Percentiles rank a stretch among this genome's conserved stretches.
phyloP scores from a whole-genome alignment of 2,888 invertebrate species.

The Epistrophe grossulariae region DNA sequence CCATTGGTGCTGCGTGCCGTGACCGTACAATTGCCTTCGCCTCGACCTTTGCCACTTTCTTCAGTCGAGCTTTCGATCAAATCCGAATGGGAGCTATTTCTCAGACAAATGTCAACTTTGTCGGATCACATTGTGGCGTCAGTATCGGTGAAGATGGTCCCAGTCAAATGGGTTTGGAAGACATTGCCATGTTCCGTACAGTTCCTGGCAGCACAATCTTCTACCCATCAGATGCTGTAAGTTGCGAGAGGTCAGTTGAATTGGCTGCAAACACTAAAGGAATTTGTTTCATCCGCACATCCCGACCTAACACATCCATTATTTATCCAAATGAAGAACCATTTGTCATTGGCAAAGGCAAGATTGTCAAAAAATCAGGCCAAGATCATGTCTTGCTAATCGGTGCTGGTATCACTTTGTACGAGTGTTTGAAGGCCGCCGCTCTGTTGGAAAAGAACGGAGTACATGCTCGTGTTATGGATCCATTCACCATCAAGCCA shows the following conservation, averaged over 20 bases:
- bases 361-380: constrained; percentile 90
- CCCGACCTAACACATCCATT: constrained; percentile 94
- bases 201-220: constrained; percentile 93
- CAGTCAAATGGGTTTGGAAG: constrained; percentile 99
- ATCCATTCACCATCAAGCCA: constrained; percentile 98
- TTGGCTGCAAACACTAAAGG: constrained; percentile 97
- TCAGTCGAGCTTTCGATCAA: constrained; percentile 98
- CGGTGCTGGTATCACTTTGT: constrained; percentile 96
- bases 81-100: constrained; percentile 99
- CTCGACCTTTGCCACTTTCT: constrained; percentile 99
- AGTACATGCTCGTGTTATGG: constrained; percentile 92
- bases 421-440: constrained; percentile 95
- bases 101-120: constrained; percentile 98
- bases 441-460: constrained; percentile 89
- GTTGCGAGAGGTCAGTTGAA: constrained; percentile 97
- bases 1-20: constrained; percentile 96
- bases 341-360: constrained; percentile 92
- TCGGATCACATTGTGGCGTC: constrained; percentile 98
- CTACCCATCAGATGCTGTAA: constrained; percentile 96
- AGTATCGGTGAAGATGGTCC: constrained; percentile 99
- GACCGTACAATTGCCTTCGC: constrained; percentile 96
- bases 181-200: constrained; percentile 96
- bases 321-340: constrained; percentile 93
- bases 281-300: constrained; percentile 97
- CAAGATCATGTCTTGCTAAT: constrained; percentile 94